Percentiles rank a stretch among this genome's conserved stretches.
These are phyloP conservation scores for Sycophila sp. DNA, from an alignment of 1,140 invertebrate genomes.

Conservation along the genomic window DNA sequence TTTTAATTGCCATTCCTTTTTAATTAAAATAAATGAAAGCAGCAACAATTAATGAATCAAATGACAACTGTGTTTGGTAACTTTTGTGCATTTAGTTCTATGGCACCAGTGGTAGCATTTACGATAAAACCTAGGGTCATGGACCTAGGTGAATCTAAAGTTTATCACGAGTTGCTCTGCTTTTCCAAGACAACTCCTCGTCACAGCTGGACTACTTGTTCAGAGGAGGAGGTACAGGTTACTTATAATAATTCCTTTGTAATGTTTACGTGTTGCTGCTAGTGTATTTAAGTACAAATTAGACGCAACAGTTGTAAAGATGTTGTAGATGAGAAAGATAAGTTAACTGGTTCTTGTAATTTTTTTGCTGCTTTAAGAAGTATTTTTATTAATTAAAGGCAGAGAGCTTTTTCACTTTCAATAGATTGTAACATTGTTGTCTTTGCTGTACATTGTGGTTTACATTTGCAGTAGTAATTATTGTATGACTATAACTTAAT, in stretches of 20 bases:
- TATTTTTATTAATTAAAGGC: constrained; percentile 5
- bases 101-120: constrained; percentile 61
- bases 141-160: constrained; percentile 64
- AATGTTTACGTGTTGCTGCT: constrained; percentile 36
- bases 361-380: background rate
- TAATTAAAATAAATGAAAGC: constrained; percentile 15
- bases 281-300: constrained; percentile 26
- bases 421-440: too few relatives aligned
- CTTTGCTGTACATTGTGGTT: too few relatives aligned
- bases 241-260: constrained; percentile 40
- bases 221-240: constrained; percentile 54
- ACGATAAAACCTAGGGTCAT: constrained; percentile 64
- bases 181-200: constrained; percentile 62
- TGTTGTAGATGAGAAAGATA: constrained; percentile 15
- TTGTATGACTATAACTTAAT: too few relatives aligned
- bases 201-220: constrained; percentile 60
- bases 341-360: constrained; percentile 17
- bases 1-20: background rate
- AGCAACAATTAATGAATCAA: constrained; percentile 29
- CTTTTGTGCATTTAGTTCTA: constrained; percentile 60
- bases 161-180: constrained; percentile 66
- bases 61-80: constrained; percentile 45
- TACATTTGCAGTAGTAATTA: too few relatives aligned
- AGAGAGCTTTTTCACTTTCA: too few relatives aligned
- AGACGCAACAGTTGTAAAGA: constrained; percentile 16